Conservation (phyloP, 2,797 vertebrate genomes). For the Sardinella longiceps region DNA sequence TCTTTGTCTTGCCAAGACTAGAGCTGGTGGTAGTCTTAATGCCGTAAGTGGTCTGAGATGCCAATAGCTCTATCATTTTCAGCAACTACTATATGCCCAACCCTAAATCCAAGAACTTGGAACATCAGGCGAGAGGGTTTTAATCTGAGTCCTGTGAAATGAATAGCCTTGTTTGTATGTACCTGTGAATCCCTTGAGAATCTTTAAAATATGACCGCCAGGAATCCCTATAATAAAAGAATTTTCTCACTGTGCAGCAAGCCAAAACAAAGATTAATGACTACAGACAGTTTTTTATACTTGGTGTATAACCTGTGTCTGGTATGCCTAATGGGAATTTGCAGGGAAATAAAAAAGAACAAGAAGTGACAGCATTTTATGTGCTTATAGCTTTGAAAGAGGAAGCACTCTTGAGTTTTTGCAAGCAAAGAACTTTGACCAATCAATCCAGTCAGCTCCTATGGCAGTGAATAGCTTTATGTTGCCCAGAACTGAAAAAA, state of each 20-base stretch:
- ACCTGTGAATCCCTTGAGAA: conserved; percentile 13
- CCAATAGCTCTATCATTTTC: background rate
- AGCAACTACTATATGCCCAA: background rate
- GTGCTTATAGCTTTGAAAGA: background rate
- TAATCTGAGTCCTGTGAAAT: conserved; percentile 3
- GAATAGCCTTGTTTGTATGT: background rate
- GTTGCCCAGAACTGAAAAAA: background rate
- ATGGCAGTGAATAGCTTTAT: background rate
- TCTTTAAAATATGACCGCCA: background rate
- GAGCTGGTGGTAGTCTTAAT: too few relatives aligned
- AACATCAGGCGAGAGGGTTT: background rate
- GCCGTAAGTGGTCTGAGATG: too few relatives aligned
- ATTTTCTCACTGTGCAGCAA: background rate
- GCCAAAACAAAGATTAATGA: conserved; percentile 16
- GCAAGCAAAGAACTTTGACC: background rate
- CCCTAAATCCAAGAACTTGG: background rate
- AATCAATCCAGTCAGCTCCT: background rate
- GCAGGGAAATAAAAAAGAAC: background rate
- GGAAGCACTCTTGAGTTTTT: background rate
- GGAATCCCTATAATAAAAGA: background rate
- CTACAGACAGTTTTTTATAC: background rate
- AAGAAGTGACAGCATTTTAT: conserved; percentile 7
- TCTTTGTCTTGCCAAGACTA: background rate
- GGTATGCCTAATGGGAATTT: background rate
- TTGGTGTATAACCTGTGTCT: background rate